phyloP scores from a whole-genome alignment of 2,888 invertebrate genomes.

The Campoplex nolae region DNA sequence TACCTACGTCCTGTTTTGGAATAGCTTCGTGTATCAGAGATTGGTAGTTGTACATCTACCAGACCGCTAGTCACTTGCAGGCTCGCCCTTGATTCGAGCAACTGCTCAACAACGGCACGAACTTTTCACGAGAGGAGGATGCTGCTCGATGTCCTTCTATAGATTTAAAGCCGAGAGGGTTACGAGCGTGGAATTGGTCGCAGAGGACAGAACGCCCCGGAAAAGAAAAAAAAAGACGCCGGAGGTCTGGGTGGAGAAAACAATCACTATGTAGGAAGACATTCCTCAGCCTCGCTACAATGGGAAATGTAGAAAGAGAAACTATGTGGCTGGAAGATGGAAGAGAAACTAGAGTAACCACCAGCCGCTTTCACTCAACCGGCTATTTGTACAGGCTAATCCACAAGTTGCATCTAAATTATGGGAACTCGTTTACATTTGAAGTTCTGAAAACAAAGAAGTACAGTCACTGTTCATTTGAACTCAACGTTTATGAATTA shows the following conservation, averaged over 20 bases:
- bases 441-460: neutral
- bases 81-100: slow-evolving; percentile 53
- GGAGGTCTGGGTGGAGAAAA: slow-evolving; percentile 37
- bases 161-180: slow-evolving; percentile 7
- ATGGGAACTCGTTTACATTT: neutral
- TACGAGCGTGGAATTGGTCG: slow-evolving; percentile 34
- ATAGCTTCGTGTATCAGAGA: slow-evolving; percentile 22
- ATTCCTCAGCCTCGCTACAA: slow-evolving; percentile 28
- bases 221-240: slow-evolving; percentile 3
- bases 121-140: slow-evolving; percentile 58
- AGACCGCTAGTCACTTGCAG: slow-evolving; percentile 52
- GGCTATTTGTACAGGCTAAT: slow-evolving; percentile 24
- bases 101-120: slow-evolving; percentile 44
- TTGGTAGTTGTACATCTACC: slow-evolving; percentile 51
- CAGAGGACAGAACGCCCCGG: slow-evolving; percentile 16
- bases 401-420: neutral
- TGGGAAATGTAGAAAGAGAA: slow-evolving; percentile 27
- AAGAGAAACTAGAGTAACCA: slow-evolving; percentile 25
- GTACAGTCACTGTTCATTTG: neutral
- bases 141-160: slow-evolving; percentile 5
- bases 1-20: neutral
- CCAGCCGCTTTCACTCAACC: slow-evolving; percentile 1
- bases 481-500: neutral
- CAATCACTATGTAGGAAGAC: slow-evolving; percentile 24
- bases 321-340: slow-evolving; percentile 32